Evolutionary conservation across 2,113 vertebrate genomes (phyloP), one percentile per base, ranked within the genome.

Genomic region (Syngnathus floridae): DNA sequence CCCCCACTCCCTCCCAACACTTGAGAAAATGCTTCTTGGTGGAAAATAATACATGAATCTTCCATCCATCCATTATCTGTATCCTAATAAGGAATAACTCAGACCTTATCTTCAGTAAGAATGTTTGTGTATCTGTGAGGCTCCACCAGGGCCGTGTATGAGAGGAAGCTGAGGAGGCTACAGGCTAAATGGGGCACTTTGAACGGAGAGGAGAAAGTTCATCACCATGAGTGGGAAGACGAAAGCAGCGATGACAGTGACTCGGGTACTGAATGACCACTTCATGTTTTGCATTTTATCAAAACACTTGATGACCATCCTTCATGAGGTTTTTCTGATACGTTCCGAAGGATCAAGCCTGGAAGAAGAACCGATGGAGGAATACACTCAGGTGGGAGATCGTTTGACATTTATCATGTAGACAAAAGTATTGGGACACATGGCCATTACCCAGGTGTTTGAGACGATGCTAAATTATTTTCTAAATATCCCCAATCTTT

Each of bases 91-190:
- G 40, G 9, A 41, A 9, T 41, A 11, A 11, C 11, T 41, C 40
- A 12, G 40, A 9, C 12, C 9, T 11, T 9, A 4, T 41, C 40
- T 9, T 7, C 35, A 60, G 19, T 40, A 22, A 21, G 4, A 60
- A 7, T 43, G 58, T 41, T 11, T 22, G 19, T 16, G 12, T 41
- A 5, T 31, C 26, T 21, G 11, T 62, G 75, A 95, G 95, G 88
- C 67, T 91, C 91, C 69, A 94, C 93, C 69, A 88, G 93, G 80
- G 70, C 71, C 2, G 21, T 91, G 60, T 94, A 94, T 79, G 93
- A 95, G 73, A 91, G 81, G 57, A 94, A 91, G 74, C 85, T 95
- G 35, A 69, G 67, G 51, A 87, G 78, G 76, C 71, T 93, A 75
- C 69, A 77, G 51, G 17, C 70, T 9, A 35, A 59, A 10, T 49